Percentiles rank a stretch among this genome's conserved stretches.
phyloP scores from a whole-genome alignment of 2,888 invertebrate genomes.

The Flabesymbios commensalis region DNA sequence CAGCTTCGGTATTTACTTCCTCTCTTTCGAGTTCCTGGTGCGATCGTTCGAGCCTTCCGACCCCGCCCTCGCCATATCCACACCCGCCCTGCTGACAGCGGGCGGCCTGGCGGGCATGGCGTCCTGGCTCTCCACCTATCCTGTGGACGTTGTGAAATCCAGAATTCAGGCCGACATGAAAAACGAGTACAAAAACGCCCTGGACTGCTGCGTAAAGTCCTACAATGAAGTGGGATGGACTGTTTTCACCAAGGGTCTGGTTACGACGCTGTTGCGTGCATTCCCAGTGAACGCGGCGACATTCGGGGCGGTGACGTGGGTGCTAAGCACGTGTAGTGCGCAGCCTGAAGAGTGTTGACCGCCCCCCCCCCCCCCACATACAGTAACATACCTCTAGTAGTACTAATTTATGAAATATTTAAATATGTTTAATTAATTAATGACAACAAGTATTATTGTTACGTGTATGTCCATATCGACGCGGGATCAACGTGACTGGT shows the following conservation, averaged over 20 bases:
- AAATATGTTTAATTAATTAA: no score
- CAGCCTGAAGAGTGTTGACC: no score
- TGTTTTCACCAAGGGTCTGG: constrained; percentile 76
- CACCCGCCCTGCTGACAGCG: constrained; percentile 70
- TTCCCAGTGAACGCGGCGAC: constrained; percentile 93
- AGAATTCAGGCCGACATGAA: constrained; percentile 71
- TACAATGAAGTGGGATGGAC: constrained; percentile 72
- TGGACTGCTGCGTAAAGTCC: constrained; percentile 77
- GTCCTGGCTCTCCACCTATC: constrained; percentile 86
- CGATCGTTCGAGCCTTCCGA: constrained; percentile 1
- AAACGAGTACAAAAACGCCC: constrained; percentile 70
- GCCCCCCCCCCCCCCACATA: no score
- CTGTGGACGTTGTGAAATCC: constrained; percentile 88
- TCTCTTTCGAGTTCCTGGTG: constrained; percentile 73
- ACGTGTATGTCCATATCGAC: no score
- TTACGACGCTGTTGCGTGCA: constrained; percentile 80
- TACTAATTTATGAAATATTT: no score
- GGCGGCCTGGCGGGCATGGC: constrained; percentile 82
- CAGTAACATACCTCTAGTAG: no score
- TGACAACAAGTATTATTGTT: no score
- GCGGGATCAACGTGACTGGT: no score
- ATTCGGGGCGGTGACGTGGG: constrained; percentile 63
- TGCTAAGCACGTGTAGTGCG: constrained; percentile 10
- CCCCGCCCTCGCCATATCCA: not conserved
- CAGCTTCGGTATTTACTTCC: constrained; percentile 83